Evolutionary conservation across 1,140 invertebrate genomes (phyloP).

Genomic region (Cydia splendana): DNA sequence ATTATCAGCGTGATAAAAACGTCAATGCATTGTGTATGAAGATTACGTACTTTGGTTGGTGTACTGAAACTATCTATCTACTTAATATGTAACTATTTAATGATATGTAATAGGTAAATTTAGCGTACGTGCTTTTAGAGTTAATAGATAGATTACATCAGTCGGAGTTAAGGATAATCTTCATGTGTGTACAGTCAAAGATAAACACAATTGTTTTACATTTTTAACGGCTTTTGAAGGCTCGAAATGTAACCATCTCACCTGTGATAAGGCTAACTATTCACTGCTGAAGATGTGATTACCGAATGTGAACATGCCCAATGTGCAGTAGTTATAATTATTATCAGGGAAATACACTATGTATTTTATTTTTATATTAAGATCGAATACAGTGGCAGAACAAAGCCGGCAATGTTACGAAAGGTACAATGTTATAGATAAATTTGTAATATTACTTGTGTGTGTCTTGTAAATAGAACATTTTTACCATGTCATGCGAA

Average conservation of each 20-base stretch:
- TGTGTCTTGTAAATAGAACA: conserved; percentile 76
- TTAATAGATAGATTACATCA: conserved; percentile 23
- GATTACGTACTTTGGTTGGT: conserved; percentile 5
- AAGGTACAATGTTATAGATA: conserved; percentile 75
- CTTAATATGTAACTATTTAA: conserved; percentile 44
- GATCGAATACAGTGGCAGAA: conserved; percentile 57
- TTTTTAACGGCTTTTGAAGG: conserved; percentile 6
- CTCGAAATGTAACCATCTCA: background rate
- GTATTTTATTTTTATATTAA: conserved; percentile 78
- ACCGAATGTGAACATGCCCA: conserved; percentile 50
- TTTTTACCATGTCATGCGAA: conserved; percentile 75
- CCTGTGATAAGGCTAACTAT: conserved; percentile 22
- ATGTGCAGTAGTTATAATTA: conserved; percentile 74
- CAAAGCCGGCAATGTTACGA: conserved; percentile 55
- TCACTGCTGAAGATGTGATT: conserved; percentile 28
- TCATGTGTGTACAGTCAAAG: conserved; percentile 20
- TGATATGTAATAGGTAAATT: conserved; percentile 34
- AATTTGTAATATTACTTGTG: conserved; percentile 67
- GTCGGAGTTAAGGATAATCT: conserved; percentile 7
- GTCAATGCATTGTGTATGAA: background rate
- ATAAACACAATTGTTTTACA: conserved; percentile 14
- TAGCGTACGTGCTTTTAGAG: conserved; percentile 12
- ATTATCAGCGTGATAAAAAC: conserved; percentile 1
- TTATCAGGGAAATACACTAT: conserved; percentile 68
- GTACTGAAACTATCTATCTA: conserved; percentile 37